Percentiles rank a stretch among this genome's conserved stretches.
Conservation (phyloP, 2,113 vertebrate genomes). For the Orthonyx spaldingii region DNA sequence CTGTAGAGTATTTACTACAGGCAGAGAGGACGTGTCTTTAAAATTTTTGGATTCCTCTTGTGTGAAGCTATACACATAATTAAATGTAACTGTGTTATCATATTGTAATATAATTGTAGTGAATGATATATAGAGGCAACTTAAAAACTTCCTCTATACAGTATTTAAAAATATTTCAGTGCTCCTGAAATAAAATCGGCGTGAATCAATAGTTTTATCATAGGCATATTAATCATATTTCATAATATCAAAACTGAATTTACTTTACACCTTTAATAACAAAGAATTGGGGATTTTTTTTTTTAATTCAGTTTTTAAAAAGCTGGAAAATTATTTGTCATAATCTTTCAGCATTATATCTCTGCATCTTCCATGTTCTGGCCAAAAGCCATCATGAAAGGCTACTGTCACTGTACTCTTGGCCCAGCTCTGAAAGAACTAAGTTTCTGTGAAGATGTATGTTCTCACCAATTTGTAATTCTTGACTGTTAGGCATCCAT, state of each 20-base stretch:
- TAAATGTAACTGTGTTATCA: neutral
- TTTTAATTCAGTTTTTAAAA: neutral
- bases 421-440: neutral
- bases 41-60: neutral
- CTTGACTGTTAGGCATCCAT: neutral
- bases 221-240: neutral
- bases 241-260: neutral
- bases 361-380: neutral
- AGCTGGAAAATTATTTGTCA: neutral
- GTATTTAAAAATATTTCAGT: neutral
- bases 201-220: neutral
- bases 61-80: neutral
- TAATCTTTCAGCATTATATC: neutral
- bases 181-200: neutral
- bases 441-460: neutral
- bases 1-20: constrained; percentile 47
- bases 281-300: neutral
- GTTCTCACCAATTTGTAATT: neutral
- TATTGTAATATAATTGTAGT: neutral
- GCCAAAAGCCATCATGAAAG: neutral
- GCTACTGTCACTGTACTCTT: neutral
- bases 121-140: neutral
- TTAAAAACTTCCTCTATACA: neutral
- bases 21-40: constrained; percentile 40
- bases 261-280: neutral